Base-by-base conservation (phyloP, 2,888 invertebrate genomes). In the Sclerodermus sp. region DNA sequence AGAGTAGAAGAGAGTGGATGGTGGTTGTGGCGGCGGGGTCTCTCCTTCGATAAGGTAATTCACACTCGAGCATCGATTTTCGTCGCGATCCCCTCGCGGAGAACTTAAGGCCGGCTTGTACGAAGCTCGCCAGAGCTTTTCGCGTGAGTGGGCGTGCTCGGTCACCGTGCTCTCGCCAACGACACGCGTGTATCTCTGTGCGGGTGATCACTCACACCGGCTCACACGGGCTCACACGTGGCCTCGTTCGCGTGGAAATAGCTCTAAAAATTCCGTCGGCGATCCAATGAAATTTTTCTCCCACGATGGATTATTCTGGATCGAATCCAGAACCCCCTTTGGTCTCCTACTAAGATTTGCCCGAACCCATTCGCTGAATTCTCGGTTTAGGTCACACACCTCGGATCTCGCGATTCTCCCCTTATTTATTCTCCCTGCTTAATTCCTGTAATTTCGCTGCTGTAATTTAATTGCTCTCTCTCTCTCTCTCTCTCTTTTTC, bases 131-230 rank as follows among this genome's bases (percentile, higher is more conserved):
- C 47, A 15, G 37, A 36, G 41, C 42, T 47, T 48, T 42, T 51
- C 56, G 53, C 56, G 51, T 53, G 53, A 56, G 53, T 47, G 40
- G 50, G 46, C 45, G 43, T 50, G 53, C 45, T 56, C 45, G 53
- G 43, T 53, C 45, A 48, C 14, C 13, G 23, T 23, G 23, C 23
- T 23, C 3, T 36, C 36, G 31, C 36, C 36, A 36, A 10, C 36
- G 36, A n/a, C 14, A 23, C 23, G 23, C 23, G 23, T 23, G 23
- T 23, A 8, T 23, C 23, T 23, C 23, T 4, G 36, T 36, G 36
- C 10, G 36, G 10, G 4, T 13, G 36, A 13, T 23, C 29, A 40
- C 14, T 18, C 12, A 9, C 29, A 23, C 14, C 12, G 16, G 8
- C 18, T 13, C 40, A 14, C 29, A 13, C 17, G 18, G 18, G 13